Base-by-base conservation (phyloP, 2,888 invertebrate species). In the Orchesellides sinensis region DNA sequence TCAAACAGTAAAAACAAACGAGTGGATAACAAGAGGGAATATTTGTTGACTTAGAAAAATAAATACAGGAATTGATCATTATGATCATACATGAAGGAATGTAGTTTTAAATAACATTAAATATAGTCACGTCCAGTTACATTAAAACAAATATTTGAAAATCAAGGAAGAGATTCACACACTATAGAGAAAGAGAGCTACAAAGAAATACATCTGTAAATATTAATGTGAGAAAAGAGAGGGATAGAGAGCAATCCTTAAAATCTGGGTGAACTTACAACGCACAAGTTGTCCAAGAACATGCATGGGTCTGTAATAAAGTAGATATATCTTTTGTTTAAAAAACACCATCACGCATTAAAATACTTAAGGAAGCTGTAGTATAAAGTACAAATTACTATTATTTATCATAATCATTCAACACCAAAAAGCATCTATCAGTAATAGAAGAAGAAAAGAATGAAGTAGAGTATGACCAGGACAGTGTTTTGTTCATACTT, bases 201-300 rank as follows among this genome's bases (percentile, higher is more conserved):
- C n/a, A n/a, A n/a, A n/a, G n/a, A n/a, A n/a, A n/a, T n/a, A n/a
- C n/a, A n/a, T n/a, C n/a, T n/a, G n/a, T n/a, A 27, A 29, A 49
- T 2, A 59, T n/a, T 23, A 8, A 10, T 56, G 25, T 56, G 8
- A 10, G 35, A 61, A 61, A n/a, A 40, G 27, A 56, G 21, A 21
- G 49, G 21, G 52, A 52, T 4, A 25, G 54, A 25, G 21, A 54
- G 5, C 23, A 54, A 54, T 54, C 54, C 25, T 25, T 54, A 10
- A 29, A 17, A 17, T 49, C 19, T 63, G 29, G 47, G 40, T 27
- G 52, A 81, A 54, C 96, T 96, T 95, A 96, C 96, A 96, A 94
- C 94, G 94, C 91, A 95, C 94, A 92, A 96, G 93, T 90, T 94
- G 93, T 93, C 94, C 95, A 93, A 96, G 93, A 91, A 95, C 96